Evolutionary conservation across 2,888 invertebrate species (phyloP), one percentile per base, ranked within the genome.

Genomic region (Drosophila buzzatii): DNA sequence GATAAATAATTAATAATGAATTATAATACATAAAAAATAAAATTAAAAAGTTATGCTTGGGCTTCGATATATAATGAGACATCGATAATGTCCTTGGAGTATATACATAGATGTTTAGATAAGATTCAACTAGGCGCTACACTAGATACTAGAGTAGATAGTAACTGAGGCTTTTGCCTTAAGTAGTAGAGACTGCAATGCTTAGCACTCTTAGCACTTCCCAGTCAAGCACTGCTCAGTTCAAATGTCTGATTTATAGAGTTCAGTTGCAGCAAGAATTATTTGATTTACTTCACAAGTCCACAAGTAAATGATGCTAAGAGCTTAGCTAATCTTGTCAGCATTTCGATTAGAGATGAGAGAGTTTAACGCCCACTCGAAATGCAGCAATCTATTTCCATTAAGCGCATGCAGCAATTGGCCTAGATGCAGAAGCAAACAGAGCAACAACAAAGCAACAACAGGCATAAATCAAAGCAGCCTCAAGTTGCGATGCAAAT

Each of bases 401-500:
- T 52, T 68, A 81, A 63, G 74, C 74, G 70, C 64, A 76, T 70
- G 68, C 67, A 72, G 60, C 73, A 82, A 85, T 81, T 83, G 81
- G 69, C 44, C 70, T 61, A 59, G 56, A 49, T 62, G 27, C 45
- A 63, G 51, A 23, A 8, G 27, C 27, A 27, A 27, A 27, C 27
- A 27, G 27, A 27, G 27, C 45, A 45, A 45, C 44, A 47, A 47
- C 14, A 23, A 23, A 4, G 5, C 44, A 62, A 58, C 39, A 49
- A 20, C 41, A 69, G 73, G 70, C 79, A 83, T 78, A 79, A 85
- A 78, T 85, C 88, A 88, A 79, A 83, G 64, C 67, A 74, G 76
- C 78, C 81, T 75, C 79, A 82, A 60, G 45, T 61, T 51, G 70
- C 73, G 73, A 74, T 77, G 85, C 85, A 88, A 87, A 85, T 85